These are phyloP conservation scores for Triplophysa yarkandensis DNA, from an alignment of 2,797 vertebrate genomes.

Conservation along the genomic window DNA sequence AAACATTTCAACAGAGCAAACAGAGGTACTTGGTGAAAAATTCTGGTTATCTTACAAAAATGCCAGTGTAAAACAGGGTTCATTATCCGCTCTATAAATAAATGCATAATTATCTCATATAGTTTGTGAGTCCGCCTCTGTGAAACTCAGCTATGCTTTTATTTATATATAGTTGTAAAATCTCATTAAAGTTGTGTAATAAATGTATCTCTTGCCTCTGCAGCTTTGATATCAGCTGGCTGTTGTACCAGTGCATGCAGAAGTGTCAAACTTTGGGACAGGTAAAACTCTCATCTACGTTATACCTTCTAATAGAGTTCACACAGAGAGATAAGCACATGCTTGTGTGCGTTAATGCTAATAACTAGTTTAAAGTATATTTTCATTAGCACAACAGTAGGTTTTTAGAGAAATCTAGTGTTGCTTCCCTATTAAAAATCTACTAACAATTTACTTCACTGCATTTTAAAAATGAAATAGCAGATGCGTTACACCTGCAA, in stretches of 20 bases:
- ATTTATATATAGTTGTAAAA: not conserved
- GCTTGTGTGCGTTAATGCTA: no score
- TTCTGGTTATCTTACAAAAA: not conserved
- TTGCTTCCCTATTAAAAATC: no score
- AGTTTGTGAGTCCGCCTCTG: constrained; percentile 20
- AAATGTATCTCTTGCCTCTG: constrained; percentile 29
- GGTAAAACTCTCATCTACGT: constrained; percentile 52
- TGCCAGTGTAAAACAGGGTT: constrained; percentile 5
- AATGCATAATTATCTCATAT: constrained; percentile 27
- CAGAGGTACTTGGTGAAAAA: not conserved
- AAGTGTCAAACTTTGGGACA: constrained; percentile 67
- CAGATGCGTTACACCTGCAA: no score
- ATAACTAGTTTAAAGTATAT: no score
- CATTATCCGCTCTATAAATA: constrained; percentile 33
- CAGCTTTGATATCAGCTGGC: constrained; percentile 64
- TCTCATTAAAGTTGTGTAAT: constrained; percentile 3
- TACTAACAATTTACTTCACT: no score
- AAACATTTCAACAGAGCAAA: not conserved
- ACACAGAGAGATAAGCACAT: not conserved
- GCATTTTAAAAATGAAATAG: no score
- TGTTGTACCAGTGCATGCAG: constrained; percentile 64
- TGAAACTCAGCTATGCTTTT: not conserved
- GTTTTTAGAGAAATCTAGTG: no score
- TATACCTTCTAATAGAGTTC: not conserved
- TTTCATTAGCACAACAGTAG: no score